Base-by-base conservation (phyloP, 2,888 invertebrate genomes). In the Chrysodeixis includens region DNA sequence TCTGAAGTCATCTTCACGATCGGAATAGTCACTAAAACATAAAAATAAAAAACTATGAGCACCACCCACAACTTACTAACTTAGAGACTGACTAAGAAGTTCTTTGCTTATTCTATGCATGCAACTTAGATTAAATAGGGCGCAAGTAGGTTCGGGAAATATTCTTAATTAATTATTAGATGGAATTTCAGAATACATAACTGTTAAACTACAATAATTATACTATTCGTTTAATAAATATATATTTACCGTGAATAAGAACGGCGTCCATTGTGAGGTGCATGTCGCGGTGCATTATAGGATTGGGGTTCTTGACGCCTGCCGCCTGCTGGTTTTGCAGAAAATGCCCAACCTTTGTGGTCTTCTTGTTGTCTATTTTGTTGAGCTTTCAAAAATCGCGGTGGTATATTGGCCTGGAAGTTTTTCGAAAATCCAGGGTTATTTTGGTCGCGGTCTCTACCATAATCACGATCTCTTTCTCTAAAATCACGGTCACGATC, bases 361-460 rank as follows among this genome's bases (percentile, higher is more conserved):
- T 93, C 94, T 14, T 92, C 95, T 79, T 94, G 92, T 65, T 92
- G 92, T 56, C 95, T 86, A 74, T 93, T 96, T 74, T 96, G 96
- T 82, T 97, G 97, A 83, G 98, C 97, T 83, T 97, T 97, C 83
- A 97, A 96, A 90, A 98, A 98, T 66, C 98, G 96, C 16, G 98
- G 98, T 61, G 98, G 98, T 84, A 98, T 96, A 92, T 98, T 97
- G 58, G 96, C 97, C 90, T 98, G 97, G 91, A 97, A 98, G 76
- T 97, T 96, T 82, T 97, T 96, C 8, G 97, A 97, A 87, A 97
- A 97, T 30, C 95, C 95, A 1, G 96, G 95, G 78, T 96, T 96
- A 59, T 94, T 90, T 78, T 96, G 96, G 61, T 96, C 93, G 32
- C 93, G 91, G 51, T 95, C 95, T 35, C 95, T 90, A 32, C 87